A percentile compares a stretch with the other conserved stretches of the same genome.
Evolutionary conservation across 1,140 invertebrate species (phyloP).

Genomic region (Lanistes nyassanus): DNA sequence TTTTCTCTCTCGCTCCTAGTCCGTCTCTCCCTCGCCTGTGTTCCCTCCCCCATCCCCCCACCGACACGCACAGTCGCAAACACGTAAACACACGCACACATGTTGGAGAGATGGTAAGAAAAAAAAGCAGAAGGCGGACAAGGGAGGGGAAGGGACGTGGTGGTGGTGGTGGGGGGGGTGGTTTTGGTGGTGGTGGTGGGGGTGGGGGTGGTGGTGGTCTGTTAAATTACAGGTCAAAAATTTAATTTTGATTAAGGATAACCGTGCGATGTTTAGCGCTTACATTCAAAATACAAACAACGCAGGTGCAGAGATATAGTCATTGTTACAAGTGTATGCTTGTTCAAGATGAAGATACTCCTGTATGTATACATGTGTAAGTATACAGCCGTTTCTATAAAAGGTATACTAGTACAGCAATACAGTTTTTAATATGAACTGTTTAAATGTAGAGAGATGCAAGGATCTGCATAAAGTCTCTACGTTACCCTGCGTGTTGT

Average conservation of each 20-base stretch:
- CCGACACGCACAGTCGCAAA: conserved; percentile 1
- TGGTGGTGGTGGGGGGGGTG: neutral
- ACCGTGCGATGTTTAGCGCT: neutral
- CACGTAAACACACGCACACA: conserved; percentile 8
- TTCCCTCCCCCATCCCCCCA: neutral
- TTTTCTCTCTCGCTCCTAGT: neutral
- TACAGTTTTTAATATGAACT: too few relatives aligned
- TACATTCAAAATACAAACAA: neutral
- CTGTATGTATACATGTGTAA: neutral
- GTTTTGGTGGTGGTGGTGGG: neutral
- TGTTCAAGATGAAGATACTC: too few relatives aligned
- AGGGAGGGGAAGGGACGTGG: neutral
- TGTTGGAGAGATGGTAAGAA: neutral
- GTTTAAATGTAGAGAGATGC: too few relatives aligned
- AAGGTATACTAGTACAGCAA: too few relatives aligned
- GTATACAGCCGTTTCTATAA: neutral
- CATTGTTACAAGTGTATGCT: neutral
- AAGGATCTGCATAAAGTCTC: neutral
- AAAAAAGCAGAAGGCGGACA: neutral
- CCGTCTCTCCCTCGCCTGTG: neutral
- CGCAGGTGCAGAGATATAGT: neutral
- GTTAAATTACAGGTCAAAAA: neutral
- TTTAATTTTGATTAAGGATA: neutral
- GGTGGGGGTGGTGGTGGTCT: neutral
- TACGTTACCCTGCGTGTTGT: neutral